Evolutionary conservation across 2,113 vertebrate genomes (phyloP), one percentile per base, ranked within the genome.

Genomic region (Thunnus thynnus): DNA sequence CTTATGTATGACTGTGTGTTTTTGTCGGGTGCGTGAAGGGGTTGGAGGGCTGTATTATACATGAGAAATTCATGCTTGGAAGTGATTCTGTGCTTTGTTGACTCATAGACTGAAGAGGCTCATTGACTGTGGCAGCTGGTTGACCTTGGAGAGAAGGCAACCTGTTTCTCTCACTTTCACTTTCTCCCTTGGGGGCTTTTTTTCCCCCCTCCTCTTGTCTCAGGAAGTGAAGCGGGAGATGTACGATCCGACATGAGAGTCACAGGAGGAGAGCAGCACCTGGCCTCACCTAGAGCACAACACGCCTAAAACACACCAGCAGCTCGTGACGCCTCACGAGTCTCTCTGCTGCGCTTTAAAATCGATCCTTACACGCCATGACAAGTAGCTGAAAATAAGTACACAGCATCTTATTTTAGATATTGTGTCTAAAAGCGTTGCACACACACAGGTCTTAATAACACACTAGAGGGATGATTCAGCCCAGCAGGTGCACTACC

Each of bases 121-220:
- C 83, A 86, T 86, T 82, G 83, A 84, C 81, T 70, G 76, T 83
- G 88, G 83, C 87, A 78, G 87, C 86, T 90, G 86, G 85, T 81
- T 89, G 87, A 93, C 91, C 92, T 93, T 93, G 91, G 82, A 77
- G 83, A 63, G 73, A 83, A 82, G 18, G 68, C 76, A 84, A 89
- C 82, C 83, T 68, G 87, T 84, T 86, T 78, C 80, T 80, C 80
- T 89, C 87, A 77, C 51, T 86, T 77, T 77, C 84, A 78, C 17
- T 64, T 77, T 82, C 18, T 75, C 63, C 86, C 68, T 62, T 10
- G 13, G 71, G 79, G 84, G 76, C 4, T 77, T 82, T 64, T 72
- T 68, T 65, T 64, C 27, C 18, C 3, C 27, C 27, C 16, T 14
- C 13, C 48, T n/a, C 55, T 60, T 4, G 27, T 60, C 56, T 17